A percentile compares a stretch with the other conserved stretches of the same genome.
phyloP scores from a whole-genome alignment of 2,113 vertebrate genomes.

The Silurus meridionalis region DNA sequence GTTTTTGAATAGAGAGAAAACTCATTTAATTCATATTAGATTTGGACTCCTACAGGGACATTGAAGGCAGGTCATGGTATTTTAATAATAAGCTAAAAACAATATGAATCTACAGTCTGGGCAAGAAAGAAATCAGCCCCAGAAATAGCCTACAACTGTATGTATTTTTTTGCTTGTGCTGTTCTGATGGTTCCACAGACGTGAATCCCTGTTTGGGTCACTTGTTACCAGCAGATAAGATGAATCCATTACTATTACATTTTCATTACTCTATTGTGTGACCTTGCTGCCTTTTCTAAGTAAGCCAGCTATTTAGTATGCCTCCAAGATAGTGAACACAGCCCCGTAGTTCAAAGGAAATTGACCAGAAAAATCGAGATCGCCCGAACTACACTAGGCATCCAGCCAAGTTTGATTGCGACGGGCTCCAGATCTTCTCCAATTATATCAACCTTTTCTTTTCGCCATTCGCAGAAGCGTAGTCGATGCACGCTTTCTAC shows the following conservation, averaged over 20 bases:
- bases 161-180: background rate
- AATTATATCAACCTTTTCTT: background rate
- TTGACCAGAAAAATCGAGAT: background rate
- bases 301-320: background rate
- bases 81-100: background rate
- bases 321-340: background rate
- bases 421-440: background rate
- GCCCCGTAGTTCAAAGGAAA: background rate
- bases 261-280: background rate
- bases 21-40: slow-evolving; percentile 21
- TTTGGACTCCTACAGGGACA: slow-evolving; percentile 3
- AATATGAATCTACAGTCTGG: background rate
- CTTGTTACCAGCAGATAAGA: background rate
- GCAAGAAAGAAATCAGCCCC: background rate
- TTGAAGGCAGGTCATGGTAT: background rate
- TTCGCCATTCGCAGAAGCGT: background rate
- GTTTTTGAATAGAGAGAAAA: background rate
- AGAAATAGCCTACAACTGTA: background rate
- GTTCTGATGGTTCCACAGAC: background rate
- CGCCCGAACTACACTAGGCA: background rate
- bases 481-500: background rate
- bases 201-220: background rate
- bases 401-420: background rate
- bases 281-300: background rate
- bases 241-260: background rate